Conservation (phyloP, 2,113 vertebrate genomes). For the Saguinus imperator region DNA sequence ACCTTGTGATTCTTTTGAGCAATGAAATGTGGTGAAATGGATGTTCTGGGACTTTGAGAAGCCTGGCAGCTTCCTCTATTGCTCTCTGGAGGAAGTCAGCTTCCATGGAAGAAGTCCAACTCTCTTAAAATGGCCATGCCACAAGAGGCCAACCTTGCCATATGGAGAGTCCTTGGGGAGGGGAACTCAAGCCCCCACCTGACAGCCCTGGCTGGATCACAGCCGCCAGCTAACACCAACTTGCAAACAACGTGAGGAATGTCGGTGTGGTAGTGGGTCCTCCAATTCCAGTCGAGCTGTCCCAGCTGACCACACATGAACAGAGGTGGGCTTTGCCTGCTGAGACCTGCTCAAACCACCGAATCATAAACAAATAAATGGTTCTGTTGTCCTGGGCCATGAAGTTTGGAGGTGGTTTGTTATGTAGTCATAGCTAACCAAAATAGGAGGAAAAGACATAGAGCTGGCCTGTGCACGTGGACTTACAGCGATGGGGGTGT, state of each 20-base stretch:
- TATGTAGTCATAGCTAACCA: not conserved
- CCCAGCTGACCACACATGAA: not conserved
- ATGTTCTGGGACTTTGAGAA: not conserved
- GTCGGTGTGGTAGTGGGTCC: not conserved
- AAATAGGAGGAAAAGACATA: not conserved
- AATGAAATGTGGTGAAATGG: not conserved
- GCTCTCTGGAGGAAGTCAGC: not conserved
- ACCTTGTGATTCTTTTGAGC: not conserved
- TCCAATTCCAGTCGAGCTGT: not conserved
- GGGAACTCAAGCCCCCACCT: not conserved
- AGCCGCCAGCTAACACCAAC: not conserved
- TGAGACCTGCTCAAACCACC: not conserved
- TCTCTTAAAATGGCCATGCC: not conserved
- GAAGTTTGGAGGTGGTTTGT: not conserved
- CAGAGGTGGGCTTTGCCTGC: not conserved
- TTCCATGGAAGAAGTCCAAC: not conserved
- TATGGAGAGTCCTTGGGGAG: not conserved
- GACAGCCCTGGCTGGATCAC: not conserved
- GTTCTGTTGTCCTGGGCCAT: not conserved
- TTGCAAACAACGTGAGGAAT: not conserved
- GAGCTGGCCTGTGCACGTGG: not conserved
- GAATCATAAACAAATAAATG: not conserved
- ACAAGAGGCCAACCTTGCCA: not conserved
- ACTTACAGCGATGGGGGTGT: not conserved
- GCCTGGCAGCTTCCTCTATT: not conserved